These are phyloP conservation scores for Drosophila cardini DNA, from an alignment of 1,140 invertebrate species.

Conservation along the genomic window DNA sequence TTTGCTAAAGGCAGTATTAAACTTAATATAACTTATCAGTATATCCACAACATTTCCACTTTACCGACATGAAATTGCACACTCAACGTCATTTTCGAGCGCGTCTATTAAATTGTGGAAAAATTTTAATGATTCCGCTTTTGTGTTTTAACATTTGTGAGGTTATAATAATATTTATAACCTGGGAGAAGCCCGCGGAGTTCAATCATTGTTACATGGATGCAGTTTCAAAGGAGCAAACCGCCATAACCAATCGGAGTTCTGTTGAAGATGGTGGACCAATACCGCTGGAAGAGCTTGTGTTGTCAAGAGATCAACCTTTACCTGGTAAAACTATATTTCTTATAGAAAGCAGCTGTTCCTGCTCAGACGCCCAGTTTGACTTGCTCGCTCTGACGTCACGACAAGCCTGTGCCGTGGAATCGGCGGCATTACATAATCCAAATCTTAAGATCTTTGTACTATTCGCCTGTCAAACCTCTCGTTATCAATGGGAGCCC, in stretches of 20 bases:
- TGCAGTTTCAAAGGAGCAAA: background rate
- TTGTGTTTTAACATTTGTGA: background rate
- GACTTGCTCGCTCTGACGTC: constrained; percentile 78
- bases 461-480: constrained; percentile 85
- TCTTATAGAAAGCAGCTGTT: constrained; percentile 87
- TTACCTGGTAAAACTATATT: constrained; percentile 86
- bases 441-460: constrained; percentile 87
- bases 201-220: background rate
- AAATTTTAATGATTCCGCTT: background rate
- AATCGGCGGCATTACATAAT: constrained; percentile 88
- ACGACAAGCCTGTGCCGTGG: constrained; percentile 88
- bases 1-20: background rate
- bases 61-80: background rate
- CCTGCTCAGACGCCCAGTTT: background rate
- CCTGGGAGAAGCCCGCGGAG: too few species aligned
- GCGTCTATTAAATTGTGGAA: background rate
- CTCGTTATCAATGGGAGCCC: constrained; percentile 46
- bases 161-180: background rate
- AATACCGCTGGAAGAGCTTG: constrained; percentile 56
- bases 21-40: background rate
- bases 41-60: background rate
- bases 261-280: background rate
- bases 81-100: background rate
- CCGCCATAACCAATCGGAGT: background rate
- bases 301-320: constrained; percentile 54